Evolutionary conservation across 2,113 vertebrate genomes (phyloP), one percentile per base, ranked within the genome.

Genomic region (Etia nguti): DNA sequence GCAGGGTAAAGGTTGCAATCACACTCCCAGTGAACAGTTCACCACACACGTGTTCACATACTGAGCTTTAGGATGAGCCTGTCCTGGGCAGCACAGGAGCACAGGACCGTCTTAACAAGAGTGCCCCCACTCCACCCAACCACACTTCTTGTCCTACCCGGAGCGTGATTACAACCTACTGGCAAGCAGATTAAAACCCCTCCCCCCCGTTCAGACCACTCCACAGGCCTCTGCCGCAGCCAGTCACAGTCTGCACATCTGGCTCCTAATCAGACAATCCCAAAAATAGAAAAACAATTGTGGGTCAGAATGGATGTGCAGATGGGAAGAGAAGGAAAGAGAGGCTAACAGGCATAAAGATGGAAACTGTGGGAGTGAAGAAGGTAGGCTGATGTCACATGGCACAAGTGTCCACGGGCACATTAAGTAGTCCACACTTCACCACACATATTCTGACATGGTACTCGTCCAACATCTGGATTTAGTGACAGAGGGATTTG

Each of bases 181-280:
- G 91, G 88, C 56, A 6, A 85, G 50, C 80, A 92, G 93, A 95
- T 95, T 95, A 93, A 93, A 92, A 70, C 16, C 89, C 87, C 83
- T 29, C 52, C 26, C 82, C 88, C 80, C 31, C 52, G 4, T 52
- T 89, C 86, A 65, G 73, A 81, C 59, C 46, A 79, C 83, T 77
- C 79, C 86, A 87, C 88, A 81, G 86, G 82, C 90, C 65, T 80
- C 85, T 81, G 68, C 77, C 56, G 29, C 79, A 86, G 89, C 83
- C 90, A 90, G 87, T 92, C 88, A 84, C 86, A 68, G 91, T 87
- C 87, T 89, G 93, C 94, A 95, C 95, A 96, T 95, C 95, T 95
- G 94, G 93, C 88, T 85, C 79, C 81, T 92, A 91, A 95, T 95
- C 95, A 94, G 85, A 93, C 89, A 86, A 94, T 92, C 91, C 92